Conservation (phyloP, 2,797 vertebrate genomes). For the Artibeus lituratus region DNA sequence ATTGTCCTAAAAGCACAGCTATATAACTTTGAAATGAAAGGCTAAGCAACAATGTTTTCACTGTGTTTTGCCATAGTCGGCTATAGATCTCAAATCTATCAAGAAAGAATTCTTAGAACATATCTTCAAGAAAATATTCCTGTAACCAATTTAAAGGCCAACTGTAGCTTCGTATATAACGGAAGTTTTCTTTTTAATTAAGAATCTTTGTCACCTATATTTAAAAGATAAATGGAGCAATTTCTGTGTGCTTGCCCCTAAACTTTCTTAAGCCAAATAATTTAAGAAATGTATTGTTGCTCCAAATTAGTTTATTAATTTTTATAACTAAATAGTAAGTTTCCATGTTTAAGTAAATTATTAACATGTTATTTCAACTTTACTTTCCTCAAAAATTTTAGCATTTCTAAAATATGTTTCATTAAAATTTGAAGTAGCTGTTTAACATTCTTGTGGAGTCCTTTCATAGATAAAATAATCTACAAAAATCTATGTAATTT, state of each 20-base stretch:
- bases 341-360: conserved; percentile 4
- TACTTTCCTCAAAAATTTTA: not conserved
- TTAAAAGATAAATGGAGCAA: not conserved
- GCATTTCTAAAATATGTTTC: conserved; percentile 13
- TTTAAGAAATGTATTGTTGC: not conserved
- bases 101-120: not conserved
- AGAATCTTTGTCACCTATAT: not conserved
- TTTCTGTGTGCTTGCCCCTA: not conserved
- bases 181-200: not conserved
- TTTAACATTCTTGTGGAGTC: not conserved
- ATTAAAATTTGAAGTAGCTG: not conserved
- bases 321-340: conserved; percentile 4
- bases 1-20: not conserved
- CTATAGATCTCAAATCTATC: not conserved
- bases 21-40: conserved; percentile 11
- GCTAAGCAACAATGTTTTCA: not conserved
- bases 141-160: not conserved
- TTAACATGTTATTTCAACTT: conserved; percentile 18
- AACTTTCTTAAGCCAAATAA: not conserved
- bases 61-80: not conserved
- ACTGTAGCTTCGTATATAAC: not conserved
- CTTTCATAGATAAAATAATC: not conserved
- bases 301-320: conserved; percentile 12
- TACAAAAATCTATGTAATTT: too few relatives aligned
- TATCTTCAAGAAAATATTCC: conserved; percentile 4